Conservation (phyloP, 2,888 invertebrate genomes). For the Lumbricus terrestris region DNA sequence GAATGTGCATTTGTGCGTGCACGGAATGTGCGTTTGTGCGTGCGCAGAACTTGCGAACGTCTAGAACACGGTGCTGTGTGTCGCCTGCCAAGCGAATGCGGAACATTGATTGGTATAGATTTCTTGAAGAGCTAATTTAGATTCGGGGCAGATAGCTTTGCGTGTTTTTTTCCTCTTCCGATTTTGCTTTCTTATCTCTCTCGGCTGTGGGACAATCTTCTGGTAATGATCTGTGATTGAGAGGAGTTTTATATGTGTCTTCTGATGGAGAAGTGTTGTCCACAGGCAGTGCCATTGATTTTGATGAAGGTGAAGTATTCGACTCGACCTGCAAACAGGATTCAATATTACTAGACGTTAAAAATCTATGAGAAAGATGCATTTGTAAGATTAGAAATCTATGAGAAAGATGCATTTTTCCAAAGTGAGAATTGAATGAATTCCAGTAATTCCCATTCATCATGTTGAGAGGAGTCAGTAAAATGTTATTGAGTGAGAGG, state of each 20-base stretch:
- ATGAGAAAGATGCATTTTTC: background rate
- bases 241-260: background rate
- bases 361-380: background rate
- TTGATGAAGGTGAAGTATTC: background rate
- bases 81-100: background rate
- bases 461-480: background rate
- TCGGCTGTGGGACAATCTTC: background rate
- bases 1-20: background rate
- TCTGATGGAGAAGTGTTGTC: too few relatives aligned
- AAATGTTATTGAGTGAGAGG: background rate
- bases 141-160: background rate
- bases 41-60: background rate
- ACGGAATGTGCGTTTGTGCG: background rate
- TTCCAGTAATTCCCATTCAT: background rate
- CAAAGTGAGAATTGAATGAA: background rate
- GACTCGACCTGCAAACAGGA: background rate
- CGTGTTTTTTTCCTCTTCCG: background rate
- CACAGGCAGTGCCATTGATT: too few relatives aligned
- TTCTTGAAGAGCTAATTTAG: background rate
- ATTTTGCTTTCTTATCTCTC: background rate
- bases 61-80: background rate
- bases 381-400: too few relatives aligned
- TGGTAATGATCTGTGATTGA: background rate
- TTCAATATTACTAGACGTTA: background rate
- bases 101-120: slow-evolving; percentile 3